Evolutionary conservation across 2,797 vertebrate species (phyloP).

Genomic region (Tauraco hartlaubi): DNA sequence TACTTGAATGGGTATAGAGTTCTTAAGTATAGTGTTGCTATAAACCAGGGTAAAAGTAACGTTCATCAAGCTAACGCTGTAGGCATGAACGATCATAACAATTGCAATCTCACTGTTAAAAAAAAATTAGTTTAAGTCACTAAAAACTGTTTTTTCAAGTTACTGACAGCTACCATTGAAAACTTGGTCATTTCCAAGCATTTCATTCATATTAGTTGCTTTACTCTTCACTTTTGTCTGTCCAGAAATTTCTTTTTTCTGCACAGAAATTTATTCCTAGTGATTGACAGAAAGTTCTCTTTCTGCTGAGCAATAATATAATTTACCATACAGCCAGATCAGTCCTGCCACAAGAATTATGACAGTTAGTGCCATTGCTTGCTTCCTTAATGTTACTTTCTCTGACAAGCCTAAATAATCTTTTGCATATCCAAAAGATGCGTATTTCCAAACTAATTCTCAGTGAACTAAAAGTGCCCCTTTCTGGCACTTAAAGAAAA

Average conservation of each 20-base stretch:
- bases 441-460: not conserved
- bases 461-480: not conserved
- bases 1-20: not conserved
- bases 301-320: not conserved
- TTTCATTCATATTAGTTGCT: not conserved
- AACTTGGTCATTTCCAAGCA: not conserved
- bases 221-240: not conserved
- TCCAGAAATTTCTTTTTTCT: not conserved
- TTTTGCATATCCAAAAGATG: not conserved
- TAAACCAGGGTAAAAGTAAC: not conserved
- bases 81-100: not conserved
- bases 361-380: not conserved
- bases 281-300: not conserved
- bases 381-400: not conserved
- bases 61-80: not conserved
- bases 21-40: not conserved
- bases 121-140: not conserved
- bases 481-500: not conserved
- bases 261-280: not conserved
- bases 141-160: not conserved
- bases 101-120: not conserved
- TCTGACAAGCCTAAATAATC: not conserved
- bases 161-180: not conserved
- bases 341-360: not conserved
- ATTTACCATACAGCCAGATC: not conserved